Conservation (phyloP, 1,140 invertebrate genomes). For the Leucophenga varia region DNA sequence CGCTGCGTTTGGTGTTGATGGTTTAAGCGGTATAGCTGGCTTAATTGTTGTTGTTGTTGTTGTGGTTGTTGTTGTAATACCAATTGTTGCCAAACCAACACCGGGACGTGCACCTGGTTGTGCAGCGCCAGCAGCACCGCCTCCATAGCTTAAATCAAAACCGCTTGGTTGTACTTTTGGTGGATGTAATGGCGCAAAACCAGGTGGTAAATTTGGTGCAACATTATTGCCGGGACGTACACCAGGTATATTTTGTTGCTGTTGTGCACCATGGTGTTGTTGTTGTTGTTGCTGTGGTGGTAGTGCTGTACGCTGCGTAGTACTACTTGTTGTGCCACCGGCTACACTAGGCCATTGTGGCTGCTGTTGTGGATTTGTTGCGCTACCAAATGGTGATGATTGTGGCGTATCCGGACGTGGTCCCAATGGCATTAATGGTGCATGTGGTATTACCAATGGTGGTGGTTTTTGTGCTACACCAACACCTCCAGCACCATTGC, state of each 20-base stretch:
- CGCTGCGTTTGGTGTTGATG: conserved; percentile 1
- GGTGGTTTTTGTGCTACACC: conserved; percentile 26
- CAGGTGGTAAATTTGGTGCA: conserved; percentile 34
- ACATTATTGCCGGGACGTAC: neutral
- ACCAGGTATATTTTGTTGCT: neutral
- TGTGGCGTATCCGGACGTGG: conserved; percentile 43
- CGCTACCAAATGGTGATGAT: conserved; percentile 32
- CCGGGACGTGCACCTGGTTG: conserved; percentile 23
- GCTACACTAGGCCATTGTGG: conserved; percentile 36
- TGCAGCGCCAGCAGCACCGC: conserved; percentile 13
- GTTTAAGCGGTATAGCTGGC: conserved; percentile 15
- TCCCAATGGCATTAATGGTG: conserved; percentile 42
- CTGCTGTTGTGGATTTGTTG: conserved; percentile 9
- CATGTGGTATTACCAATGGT: conserved; percentile 42
- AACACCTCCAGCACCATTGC: neutral
- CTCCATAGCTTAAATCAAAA: conserved; percentile 47
- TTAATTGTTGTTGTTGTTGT: conserved; percentile 28
- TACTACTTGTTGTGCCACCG: neutral
- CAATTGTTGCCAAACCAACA: conserved; percentile 24
- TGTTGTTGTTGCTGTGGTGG: neutral
- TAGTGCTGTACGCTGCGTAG: conserved; percentile 2
- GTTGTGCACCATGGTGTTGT: neutral
- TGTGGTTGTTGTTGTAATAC: conserved; percentile 5
- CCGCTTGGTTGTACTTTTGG: conserved; percentile 41
- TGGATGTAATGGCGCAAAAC: conserved; percentile 40